Percentiles rank a stretch among this genome's conserved stretches.
These are phyloP conservation scores for Notothenia rossii DNA, from an alignment of 2,113 vertebrate species.

Conservation along the genomic window DNA sequence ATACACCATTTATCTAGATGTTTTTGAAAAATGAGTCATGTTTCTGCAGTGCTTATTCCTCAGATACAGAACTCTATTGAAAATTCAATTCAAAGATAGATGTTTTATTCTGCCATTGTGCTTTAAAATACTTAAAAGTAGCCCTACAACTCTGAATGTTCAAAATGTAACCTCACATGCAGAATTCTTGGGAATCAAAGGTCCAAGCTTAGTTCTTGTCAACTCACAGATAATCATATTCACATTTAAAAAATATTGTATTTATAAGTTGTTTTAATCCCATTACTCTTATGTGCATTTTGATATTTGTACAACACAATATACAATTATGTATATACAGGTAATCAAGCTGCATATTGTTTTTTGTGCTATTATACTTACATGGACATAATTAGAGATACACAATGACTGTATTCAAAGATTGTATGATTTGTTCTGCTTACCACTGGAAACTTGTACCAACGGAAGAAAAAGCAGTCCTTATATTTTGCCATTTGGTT, in stretches of 20 bases:
- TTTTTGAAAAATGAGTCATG: neutral
- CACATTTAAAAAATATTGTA: too few species aligned
- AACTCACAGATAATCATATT: conserved; percentile 1
- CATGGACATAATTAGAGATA: conserved; percentile 31
- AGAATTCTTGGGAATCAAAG: neutral
- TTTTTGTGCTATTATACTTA: conserved; percentile 40
- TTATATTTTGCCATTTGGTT: conserved; percentile 44
- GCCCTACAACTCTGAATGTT: neutral
- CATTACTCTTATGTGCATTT: too few species aligned
- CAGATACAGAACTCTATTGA: neutral
- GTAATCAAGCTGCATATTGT: conserved; percentile 47
- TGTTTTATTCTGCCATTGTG: neutral
- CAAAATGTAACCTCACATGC: neutral
- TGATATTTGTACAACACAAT: neutral
- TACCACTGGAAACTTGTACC: conserved; percentile 22
- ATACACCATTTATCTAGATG: conserved; percentile 14
- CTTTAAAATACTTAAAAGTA: neutral
- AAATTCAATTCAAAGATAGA: neutral
- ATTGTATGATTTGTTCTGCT: conserved; percentile 45
- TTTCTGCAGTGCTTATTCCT: neutral
- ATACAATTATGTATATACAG: conserved; percentile 6
- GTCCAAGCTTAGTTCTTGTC: neutral
- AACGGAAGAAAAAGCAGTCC: conserved; percentile 25
- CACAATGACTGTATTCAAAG: conserved; percentile 40
- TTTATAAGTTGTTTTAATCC: too few species aligned